A percentile compares a stretch with the other conserved stretches of the same genome.
Evolutionary conservation across 2,797 vertebrate species (phyloP).

Genomic region (Premnoplex brunnescens): DNA sequence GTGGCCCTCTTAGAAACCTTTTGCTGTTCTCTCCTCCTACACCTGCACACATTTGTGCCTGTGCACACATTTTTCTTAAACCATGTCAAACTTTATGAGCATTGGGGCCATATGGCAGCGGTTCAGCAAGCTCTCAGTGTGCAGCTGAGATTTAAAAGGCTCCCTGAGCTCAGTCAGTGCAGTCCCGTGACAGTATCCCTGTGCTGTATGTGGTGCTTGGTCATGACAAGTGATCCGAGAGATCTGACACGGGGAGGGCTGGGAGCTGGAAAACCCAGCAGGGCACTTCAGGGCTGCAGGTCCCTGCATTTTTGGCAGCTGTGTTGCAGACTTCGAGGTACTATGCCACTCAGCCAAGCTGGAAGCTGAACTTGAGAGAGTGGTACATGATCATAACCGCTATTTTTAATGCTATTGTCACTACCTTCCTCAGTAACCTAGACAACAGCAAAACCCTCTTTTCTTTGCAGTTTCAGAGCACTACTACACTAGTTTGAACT

Average conservation of each 20-base stretch:
- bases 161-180: neutral
- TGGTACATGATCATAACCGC: neutral
- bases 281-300: neutral
- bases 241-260: neutral
- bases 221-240: neutral
- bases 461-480: constrained; percentile 14
- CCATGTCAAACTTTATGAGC: constrained; percentile 12
- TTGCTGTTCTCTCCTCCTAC: neutral
- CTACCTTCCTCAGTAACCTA: constrained; percentile 55
- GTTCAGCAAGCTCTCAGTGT: neutral
- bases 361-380: neutral
- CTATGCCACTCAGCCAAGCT: constrained; percentile 2
- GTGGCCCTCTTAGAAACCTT: neutral
- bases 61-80: neutral
- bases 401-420: constrained; percentile 29
- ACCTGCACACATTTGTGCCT: neutral
- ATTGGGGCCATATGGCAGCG: constrained; percentile 19
- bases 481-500: neutral
- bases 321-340: neutral
- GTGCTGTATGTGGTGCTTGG: neutral
- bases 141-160: neutral
- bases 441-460: constrained; percentile 42
- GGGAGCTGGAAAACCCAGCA: constrained; percentile 1
- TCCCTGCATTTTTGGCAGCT: neutral
- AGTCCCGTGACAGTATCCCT: neutral